Conservation (phyloP, 2,113 vertebrate species). For the Macquaria australasica region DNA sequence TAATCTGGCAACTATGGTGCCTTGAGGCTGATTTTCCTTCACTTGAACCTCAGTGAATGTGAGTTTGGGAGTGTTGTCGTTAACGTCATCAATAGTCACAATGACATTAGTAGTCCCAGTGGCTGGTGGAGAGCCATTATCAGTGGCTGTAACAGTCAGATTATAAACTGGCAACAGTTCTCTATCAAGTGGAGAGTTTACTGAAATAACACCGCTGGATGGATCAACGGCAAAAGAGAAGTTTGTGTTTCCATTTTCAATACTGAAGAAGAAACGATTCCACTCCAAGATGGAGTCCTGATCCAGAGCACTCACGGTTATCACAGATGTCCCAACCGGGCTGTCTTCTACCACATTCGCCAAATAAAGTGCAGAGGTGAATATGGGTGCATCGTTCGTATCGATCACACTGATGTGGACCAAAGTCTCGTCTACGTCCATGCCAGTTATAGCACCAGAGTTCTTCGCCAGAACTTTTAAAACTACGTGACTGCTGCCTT, state of each 20-base stretch:
- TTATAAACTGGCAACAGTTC: conserved; percentile 83
- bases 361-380: conserved; percentile 70
- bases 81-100: conserved; percentile 78
- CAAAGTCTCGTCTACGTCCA: conserved; percentile 79
- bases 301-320: conserved; percentile 78
- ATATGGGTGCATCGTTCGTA: conserved; percentile 80
- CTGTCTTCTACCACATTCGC: conserved; percentile 75
- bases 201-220: conserved; percentile 74
- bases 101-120: conserved; percentile 79
- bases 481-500: conserved; percentile 61
- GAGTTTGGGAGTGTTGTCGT: conserved; percentile 82
- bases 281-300: conserved; percentile 77
- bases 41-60: conserved; percentile 68
- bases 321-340: conserved; percentile 67
- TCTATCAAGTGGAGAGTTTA: conserved; percentile 80
- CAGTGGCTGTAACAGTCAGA: conserved; percentile 79
- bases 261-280: conserved; percentile 78
- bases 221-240: conserved; percentile 79
- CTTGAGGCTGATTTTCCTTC: conserved; percentile 83
- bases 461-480: conserved; percentile 84
- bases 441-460: conserved; percentile 78
- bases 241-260: conserved; percentile 80
- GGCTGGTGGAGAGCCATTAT: conserved; percentile 79
- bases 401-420: conserved; percentile 79
- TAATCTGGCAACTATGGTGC: conserved; percentile 77